These are phyloP conservation scores for Agrochola circellaris DNA, from an alignment of 2,888 invertebrate species.

Conservation along the genomic window DNA sequence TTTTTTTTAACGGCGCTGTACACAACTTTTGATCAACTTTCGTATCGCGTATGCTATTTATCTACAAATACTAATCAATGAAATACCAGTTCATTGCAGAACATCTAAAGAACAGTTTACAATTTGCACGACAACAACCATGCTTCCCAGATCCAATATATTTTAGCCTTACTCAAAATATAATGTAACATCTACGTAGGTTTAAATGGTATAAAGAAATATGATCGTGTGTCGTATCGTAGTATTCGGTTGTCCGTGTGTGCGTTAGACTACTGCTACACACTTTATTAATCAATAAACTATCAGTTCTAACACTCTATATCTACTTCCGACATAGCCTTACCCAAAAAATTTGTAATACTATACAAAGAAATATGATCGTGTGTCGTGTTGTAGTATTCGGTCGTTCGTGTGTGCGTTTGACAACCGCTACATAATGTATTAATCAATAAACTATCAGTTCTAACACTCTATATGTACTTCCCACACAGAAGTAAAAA, in stretches of 20 bases:
- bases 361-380: constrained; percentile 3
- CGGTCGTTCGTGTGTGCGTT: background rate
- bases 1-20: too few species aligned
- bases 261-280: background rate
- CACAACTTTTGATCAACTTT: background rate
- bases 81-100: background rate
- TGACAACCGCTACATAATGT: background rate
- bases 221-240: background rate
- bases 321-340: too few species aligned
- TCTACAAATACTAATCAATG: background rate
- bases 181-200: background rate
- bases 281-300: background rate
- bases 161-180: background rate
- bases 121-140: background rate
- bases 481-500: background rate
- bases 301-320: background rate
- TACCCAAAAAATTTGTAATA: background rate
- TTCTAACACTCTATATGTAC: background rate
- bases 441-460: background rate
- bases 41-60: background rate
- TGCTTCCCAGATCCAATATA: background rate
- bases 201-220: background rate
- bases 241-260: background rate
- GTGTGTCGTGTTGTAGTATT: background rate
- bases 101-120: background rate